Evolutionary conservation across 1,140 invertebrate species (phyloP), one percentile per base, ranked within the genome.

Genomic region (Cataglyphis hispanica): DNA sequence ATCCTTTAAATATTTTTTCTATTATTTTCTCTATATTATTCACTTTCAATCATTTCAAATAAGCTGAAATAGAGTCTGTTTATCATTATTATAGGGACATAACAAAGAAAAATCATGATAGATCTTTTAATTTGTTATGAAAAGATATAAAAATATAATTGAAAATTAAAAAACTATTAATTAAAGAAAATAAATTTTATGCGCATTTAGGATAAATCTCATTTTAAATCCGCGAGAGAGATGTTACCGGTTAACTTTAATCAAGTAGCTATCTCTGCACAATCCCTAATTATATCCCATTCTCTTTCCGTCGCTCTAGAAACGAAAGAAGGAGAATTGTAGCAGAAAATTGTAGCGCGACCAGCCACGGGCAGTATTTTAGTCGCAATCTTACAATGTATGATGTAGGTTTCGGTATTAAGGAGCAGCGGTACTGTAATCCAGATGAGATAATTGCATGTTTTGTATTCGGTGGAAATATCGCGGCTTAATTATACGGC

Each of bases 381-480:
- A 61, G 37, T 16, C 66, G 53, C 53, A 19, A 43, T 10, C 67
- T 37, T 50, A 67, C 27, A 78, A 63, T 83, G 34, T 61, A 84
- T 46, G 27, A 84, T 46, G 27, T 67, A 46, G 37, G 6, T 81
- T 84, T 77, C 72, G 72, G 60, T 66, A 84, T 84, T 63, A 84
- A 75, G 63, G 46, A 76, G 74, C 58, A 27, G n/a, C 72, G 43
- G 72, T 69, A 80, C 58, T 66, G 46, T 77, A 84, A 77, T 84
- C 72, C 60, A 40, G 81, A 84, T 77, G 81, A 66, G 81, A 84
- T 77, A 77, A 84, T 84, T 84, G 46, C 58, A 77, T 53, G 72
- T 77, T 84, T 84, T 84, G 81, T 56, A 77, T 84, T 84, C 69
- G 61, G 81, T 74, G 81, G 60, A 84, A 84, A 77, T 84, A 84